A percentile compares a stretch with the other conserved stretches of the same genome.
phyloP scores from a whole-genome alignment of 1,140 invertebrate genomes.

The Lethrus apterus region DNA sequence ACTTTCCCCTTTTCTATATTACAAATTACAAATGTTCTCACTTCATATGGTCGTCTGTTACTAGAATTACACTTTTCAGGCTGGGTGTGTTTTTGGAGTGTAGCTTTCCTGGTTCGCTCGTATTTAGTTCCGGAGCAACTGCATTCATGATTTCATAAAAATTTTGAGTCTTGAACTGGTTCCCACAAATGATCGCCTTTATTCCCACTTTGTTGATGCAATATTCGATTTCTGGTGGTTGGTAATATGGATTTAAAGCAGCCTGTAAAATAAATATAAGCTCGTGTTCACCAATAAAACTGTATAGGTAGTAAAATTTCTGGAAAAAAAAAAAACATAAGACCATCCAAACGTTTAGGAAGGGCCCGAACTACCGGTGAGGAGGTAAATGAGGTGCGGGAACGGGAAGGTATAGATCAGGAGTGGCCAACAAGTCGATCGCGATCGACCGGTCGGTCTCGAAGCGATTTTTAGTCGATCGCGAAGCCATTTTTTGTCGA shows the following conservation, averaged over 20 bases:
- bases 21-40: slow-evolving; percentile 17
- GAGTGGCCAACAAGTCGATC: too few species aligned
- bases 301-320: too few species aligned
- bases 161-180: slow-evolving; percentile 58
- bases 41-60: slow-evolving; percentile 25
- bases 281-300: too few species aligned
- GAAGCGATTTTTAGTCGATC: too few species aligned
- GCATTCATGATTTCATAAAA: slow-evolving; percentile 62
- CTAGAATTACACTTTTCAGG: slow-evolving; percentile 27
- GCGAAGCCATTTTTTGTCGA: too few species aligned
- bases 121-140: slow-evolving; percentile 46
- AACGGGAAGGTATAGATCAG: too few species aligned
- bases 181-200: slow-evolving; percentile 63
- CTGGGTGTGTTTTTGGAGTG: slow-evolving; percentile 34
- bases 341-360: too few species aligned
- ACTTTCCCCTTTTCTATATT: too few species aligned
- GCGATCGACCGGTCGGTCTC: too few species aligned
- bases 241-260: slow-evolving; percentile 79
- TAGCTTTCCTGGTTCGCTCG: slow-evolving; percentile 36
- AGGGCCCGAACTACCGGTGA: too few species aligned
- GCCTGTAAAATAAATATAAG: slow-evolving; percentile 48
- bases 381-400: too few species aligned
- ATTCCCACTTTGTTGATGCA: slow-evolving; percentile 70
- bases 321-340: too few species aligned
- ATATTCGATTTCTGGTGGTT: slow-evolving; percentile 68